Conservation (phyloP, 1,140 invertebrate species). For the Eriosoma lanigerum region DNA sequence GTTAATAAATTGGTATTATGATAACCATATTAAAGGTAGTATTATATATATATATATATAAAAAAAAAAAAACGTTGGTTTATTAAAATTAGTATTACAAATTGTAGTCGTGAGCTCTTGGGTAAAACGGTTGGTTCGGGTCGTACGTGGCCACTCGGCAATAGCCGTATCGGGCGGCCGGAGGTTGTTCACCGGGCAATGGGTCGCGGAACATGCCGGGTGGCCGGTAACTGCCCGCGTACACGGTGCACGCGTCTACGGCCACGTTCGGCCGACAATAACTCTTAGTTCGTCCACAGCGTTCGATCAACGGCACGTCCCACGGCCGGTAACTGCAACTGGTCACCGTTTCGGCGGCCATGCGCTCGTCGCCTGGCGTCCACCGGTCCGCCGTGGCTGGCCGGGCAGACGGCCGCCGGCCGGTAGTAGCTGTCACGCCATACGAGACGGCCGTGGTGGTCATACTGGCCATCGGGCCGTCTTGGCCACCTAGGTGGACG, state of each 20-base stretch:
- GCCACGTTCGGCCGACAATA: not conserved
- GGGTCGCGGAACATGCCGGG: constrained; percentile 8
- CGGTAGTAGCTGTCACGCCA: not conserved
- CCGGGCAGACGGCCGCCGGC: not conserved
- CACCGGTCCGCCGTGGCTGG: not conserved
- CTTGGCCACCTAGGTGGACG: not conserved
- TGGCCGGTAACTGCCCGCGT: not conserved
- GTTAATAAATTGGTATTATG: no score
- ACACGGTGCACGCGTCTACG: constrained; percentile 18
- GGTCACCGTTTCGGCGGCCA: constrained; percentile 5
- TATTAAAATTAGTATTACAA: no score
- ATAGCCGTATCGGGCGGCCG: not conserved
- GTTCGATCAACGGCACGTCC: not conserved
- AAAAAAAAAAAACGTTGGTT: no score
- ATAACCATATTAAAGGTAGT: no score
- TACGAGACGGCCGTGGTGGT: not conserved
- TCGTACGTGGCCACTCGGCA: no score
- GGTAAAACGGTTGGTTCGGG: not conserved
- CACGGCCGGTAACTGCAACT: not conserved
- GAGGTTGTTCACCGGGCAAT: not conserved
- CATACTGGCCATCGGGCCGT: not conserved
- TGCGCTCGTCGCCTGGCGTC: not conserved
- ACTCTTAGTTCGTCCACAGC: not conserved
- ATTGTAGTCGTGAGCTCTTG: not conserved
- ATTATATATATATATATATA: no score